A percentile compares a stretch with the other conserved stretches of the same genome.
phyloP scores from a whole-genome alignment of 2,888 invertebrate genomes.

The Platycheirus albimanus region DNA sequence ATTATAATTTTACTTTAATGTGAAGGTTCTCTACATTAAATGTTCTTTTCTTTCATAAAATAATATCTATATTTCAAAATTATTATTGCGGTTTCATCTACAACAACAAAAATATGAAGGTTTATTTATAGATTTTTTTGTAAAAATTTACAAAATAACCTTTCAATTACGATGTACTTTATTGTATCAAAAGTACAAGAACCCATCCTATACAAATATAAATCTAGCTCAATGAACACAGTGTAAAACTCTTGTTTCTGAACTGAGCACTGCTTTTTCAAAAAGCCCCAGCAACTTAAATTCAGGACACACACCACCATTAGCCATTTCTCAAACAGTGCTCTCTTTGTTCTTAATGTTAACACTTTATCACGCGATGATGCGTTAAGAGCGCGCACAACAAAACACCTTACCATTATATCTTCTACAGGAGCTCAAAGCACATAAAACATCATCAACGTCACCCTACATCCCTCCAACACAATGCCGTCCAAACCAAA shows the following conservation, averaged over 20 bases:
- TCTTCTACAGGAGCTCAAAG: background rate
- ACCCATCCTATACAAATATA: no score
- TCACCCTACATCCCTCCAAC: no score
- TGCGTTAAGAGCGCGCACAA: slow-evolving; percentile 29
- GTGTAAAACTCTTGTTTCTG: background rate
- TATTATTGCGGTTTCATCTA: no score
- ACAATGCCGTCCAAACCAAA: slow-evolving; percentile 5
- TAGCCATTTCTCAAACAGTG: background rate
- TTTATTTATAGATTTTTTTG: no score
- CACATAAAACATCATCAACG: slow-evolving; percentile 23
- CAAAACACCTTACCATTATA: background rate
- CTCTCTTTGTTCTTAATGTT: slow-evolving; percentile 3
- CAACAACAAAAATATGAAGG: no score
- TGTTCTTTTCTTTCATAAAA: background rate
- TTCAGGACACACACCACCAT: background rate
- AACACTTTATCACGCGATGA: slow-evolving; percentile 42
- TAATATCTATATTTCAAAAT: no score
- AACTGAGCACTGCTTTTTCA: no score
- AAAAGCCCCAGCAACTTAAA: no score
- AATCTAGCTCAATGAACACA: no score
- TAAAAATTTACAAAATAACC: no score
- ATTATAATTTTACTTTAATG: background rate
- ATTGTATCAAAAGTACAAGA: no score
- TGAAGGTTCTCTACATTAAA: slow-evolving; percentile 5
- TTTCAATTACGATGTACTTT: no score